Base-by-base conservation (phyloP, 2,797 vertebrate species). In the Falco peregrinus region DNA sequence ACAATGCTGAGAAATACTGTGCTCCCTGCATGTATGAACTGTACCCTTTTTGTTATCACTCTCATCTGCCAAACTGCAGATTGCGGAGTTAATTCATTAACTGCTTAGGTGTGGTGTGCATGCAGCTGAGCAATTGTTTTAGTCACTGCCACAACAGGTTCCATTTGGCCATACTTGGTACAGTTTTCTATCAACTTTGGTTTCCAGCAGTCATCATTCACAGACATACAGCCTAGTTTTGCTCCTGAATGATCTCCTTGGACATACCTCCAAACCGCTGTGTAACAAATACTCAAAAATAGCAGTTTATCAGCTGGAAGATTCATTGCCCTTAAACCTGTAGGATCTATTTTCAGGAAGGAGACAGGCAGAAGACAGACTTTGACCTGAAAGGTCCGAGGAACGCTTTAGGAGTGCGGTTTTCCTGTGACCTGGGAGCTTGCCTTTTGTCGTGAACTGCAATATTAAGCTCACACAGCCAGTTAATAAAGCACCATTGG, bases 41-140 rank as follows among this genome's bases (percentile, higher is more conserved):
- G 8, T 39, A 6, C 16, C 53, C 19, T 35, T 57, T 56, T 22
- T 47, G 4, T 33, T 31, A 1, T 5, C 29, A 31, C 29, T 56
- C 15, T 77, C 60, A 21, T 16, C 68, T 80, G 16, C 57, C 76
- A 81, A 31, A 63, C 35, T 90, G 47, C 77, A 93, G 19, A 47
- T 21, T 81, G 84, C 29, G 84, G 43, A 84, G 64, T 78, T 31
- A 65, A 90, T 88, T 84, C 91, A 90, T 84, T 92, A 93, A 90
- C 90, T 91, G 60, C 87, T 95, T 73, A 77, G 67, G 35, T 59
- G 56, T 73, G 29, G n/a, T 70, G 48, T 84, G 71, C 57, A 53
- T 64, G 85, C 22, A 83, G 89, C 71, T 67, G 70, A 95, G 81
- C 37, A 97, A 85, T 91, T 91, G 67, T 96, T 97, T 97, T 76